phyloP scores from a whole-genome alignment of 1,140 invertebrate genomes.

The Doryteuthis pealeii region DNA sequence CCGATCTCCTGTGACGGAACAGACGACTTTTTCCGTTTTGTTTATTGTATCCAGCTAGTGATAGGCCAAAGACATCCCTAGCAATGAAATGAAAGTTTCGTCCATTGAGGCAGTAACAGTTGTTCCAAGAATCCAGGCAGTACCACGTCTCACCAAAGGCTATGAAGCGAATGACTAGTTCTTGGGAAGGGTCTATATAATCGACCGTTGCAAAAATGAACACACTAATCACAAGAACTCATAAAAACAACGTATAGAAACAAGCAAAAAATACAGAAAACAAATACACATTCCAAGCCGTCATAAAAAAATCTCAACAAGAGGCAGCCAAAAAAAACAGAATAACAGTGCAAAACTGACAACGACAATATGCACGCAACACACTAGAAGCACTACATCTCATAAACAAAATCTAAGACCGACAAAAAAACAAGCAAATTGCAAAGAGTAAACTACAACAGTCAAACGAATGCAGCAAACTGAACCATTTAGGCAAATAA shows the following conservation, averaged over 20 bases:
- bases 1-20: not conserved
- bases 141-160: slow-evolving; percentile 36
- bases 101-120: slow-evolving; percentile 22
- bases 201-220: slow-evolving; percentile 47
- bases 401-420: too few species aligned
- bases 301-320: too few species aligned
- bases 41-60: too few species aligned
- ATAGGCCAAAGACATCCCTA: not conserved
- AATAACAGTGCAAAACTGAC: too few species aligned
- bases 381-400: too few species aligned
- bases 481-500: slow-evolving; percentile 48
- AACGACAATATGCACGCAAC: too few species aligned
- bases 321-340: too few species aligned
- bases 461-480: slow-evolving; percentile 34
- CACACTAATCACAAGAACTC: slow-evolving; percentile 28
- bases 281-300: too few species aligned
- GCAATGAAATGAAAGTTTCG: slow-evolving; percentile 10
- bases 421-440: too few species aligned
- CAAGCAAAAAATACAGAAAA: too few species aligned
- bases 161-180: slow-evolving; percentile 29
- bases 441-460: too few species aligned
- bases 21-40: not conserved
- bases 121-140: slow-evolving; percentile 22
- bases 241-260: slow-evolving; percentile 45
- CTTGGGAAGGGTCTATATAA: slow-evolving; percentile 45